These are phyloP conservation scores for Hirtodrosophila histrioides DNA, from an alignment of 2,888 invertebrate species.

Conservation along the genomic window DNA sequence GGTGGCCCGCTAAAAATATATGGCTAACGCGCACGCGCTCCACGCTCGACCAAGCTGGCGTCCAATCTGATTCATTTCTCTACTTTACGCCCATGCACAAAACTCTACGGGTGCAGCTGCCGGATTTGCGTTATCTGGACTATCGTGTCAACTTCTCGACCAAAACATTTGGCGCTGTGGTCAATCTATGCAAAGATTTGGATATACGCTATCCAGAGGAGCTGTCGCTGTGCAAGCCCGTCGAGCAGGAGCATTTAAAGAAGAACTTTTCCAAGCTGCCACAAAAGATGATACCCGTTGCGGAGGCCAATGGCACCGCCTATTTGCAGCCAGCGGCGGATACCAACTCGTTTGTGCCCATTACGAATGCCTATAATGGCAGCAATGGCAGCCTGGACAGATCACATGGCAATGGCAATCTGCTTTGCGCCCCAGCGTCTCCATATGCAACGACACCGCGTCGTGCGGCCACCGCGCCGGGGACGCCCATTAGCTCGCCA, in stretches of 20 bases:
- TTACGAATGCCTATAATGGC: conserved; percentile 88
- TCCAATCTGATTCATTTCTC: conserved; percentile 96
- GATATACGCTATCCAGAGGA: conserved; percentile 98
- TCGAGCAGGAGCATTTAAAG: conserved; percentile 92
- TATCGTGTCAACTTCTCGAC: conserved; percentile 88
- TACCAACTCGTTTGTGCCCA: conserved; percentile 94
- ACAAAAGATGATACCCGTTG: conserved; percentile 84
- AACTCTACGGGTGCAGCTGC: conserved; percentile 93
- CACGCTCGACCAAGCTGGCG: conserved; percentile 98
- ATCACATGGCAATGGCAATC: conserved; percentile 84
- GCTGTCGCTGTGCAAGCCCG: conserved; percentile 94
- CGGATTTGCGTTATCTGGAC: conserved; percentile 95
- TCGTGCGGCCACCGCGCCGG: conserved; percentile 85
- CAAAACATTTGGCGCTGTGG: conserved; percentile 88
- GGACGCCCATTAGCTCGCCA: conserved; percentile 89
- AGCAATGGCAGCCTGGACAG: conserved; percentile 87
- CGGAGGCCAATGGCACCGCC: conserved; percentile 81
- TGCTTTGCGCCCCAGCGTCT: conserved; percentile 85
- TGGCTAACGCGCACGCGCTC: conserved; percentile 97
- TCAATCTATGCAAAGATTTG: conserved; percentile 94
- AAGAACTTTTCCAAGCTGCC: conserved; percentile 91
- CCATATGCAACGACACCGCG: conserved; percentile 84
- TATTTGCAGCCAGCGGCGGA: conserved; percentile 86
- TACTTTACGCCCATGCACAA: conserved; percentile 99
- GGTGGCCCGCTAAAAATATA: conserved; percentile 98